These are phyloP conservation scores for Arctia plantaginis DNA, from an alignment of 2,888 invertebrate genomes.

Conservation along the genomic window DNA sequence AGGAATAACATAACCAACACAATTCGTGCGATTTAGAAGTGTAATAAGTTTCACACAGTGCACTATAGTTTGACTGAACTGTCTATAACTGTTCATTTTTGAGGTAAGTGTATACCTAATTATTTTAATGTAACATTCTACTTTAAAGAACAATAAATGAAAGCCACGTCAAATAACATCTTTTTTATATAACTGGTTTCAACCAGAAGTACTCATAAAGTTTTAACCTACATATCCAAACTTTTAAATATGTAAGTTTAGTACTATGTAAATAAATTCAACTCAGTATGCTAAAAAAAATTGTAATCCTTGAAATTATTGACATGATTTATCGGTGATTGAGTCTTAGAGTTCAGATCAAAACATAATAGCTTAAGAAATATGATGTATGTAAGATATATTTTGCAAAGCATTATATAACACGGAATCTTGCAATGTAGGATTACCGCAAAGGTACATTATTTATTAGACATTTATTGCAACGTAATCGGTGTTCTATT, in stretches of 20 bases:
- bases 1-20: too few species aligned
- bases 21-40: too few species aligned
- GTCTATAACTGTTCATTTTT: too few species aligned
- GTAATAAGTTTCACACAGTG: too few species aligned
- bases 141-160: too few species aligned
- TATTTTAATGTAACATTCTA: too few species aligned
- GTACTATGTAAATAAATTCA: conserved; percentile 7
- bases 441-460: conserved; percentile 32
- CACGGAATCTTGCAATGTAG: conserved; percentile 19
- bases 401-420: conserved; percentile 22
- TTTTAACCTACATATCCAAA: background rate
- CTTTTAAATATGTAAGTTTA: conserved; percentile 2
- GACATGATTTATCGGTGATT: background rate
- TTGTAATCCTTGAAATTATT: background rate
- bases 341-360: background rate
- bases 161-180: background rate
- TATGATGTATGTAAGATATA: conserved; percentile 2
- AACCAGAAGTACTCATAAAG: background rate
- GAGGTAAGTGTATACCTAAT: too few species aligned
- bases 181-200: background rate
- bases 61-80: too few species aligned
- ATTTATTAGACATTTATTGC: conserved; percentile 39
- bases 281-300: background rate
- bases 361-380: conserved; percentile 10
- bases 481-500: conserved; percentile 20